Evolutionary conservation across 2,113 vertebrate genomes (phyloP), one percentile per base, ranked within the genome.

Genomic region (Mungos mungo): DNA sequence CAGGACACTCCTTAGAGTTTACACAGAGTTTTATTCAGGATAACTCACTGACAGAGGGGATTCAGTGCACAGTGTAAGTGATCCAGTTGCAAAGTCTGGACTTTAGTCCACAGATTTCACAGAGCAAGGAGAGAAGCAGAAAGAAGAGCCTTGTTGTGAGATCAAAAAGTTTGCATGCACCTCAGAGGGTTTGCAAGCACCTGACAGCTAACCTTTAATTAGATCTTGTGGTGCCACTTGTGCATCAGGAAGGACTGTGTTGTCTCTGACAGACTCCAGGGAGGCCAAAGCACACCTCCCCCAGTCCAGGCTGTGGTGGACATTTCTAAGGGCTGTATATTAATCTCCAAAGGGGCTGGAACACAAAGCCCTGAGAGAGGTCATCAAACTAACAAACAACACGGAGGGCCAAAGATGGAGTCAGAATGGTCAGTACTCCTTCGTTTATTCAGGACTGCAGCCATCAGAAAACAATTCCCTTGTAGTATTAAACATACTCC

Each of bases 401-500:
- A 72, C 12, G 5, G 71, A 72, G 21, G 21, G 35, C 21, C 71
- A 13, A 72, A 72, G 21, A 25, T 72, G 71, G 71, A 72, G 35
- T 72, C 35, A 72, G 35, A 41, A 25, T 72, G 13, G 71, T 72
- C 71, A 72, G 71, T 23, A 72, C 35, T 25, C 71, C 11, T 72
- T 12, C n/a, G 13, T 15, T 50, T 66, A 68, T 65, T 11, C 11
- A 4, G 50, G n/a, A 27, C 54, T 76, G 1, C 23, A 90, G 16
- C 3, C 52, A 38, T 92, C n/a, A 88, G 31, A 45, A 93, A 66
- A 45, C 52, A 14, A 82, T 41, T 83, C 54, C 90, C 86, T 38
- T 2, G 7, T 38, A 87, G 86, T 93, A 50, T 65, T 86, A 60
- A 96, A 83, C 27, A 38, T 52, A 94, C 41, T 50, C 25, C 45